Conservation (phyloP, 1,140 invertebrate species). For the Penaeus indicus region DNA sequence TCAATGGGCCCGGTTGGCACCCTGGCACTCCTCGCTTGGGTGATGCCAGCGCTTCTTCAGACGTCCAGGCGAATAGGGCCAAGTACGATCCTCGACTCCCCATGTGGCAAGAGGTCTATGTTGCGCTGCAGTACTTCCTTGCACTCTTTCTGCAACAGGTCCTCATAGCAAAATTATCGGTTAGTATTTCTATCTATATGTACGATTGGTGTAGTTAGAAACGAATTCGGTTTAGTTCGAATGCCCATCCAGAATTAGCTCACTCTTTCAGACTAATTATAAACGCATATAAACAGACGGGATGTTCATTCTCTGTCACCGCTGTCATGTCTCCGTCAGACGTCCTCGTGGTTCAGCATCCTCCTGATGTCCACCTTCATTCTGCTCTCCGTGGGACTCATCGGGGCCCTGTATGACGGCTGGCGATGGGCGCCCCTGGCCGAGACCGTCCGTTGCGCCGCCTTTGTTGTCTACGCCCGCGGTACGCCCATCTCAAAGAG, state of each 20-base stretch:
- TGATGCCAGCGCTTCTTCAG: slow-evolving; percentile 69
- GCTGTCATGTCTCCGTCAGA: slow-evolving; percentile 7
- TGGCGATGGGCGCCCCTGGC: slow-evolving; percentile 57
- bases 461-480: slow-evolving; percentile 52
- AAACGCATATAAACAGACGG: no score
- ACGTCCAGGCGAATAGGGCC: slow-evolving; percentile 66
- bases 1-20: slow-evolving; percentile 64
- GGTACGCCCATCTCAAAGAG: neutral
- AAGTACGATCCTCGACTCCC: slow-evolving; percentile 81
- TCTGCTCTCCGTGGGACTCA: slow-evolving; percentile 30
- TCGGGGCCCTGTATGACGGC: slow-evolving; percentile 58
- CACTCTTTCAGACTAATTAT: no score
- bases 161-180: slow-evolving; percentile 31
- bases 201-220: neutral
- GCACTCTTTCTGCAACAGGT: slow-evolving; percentile 70
- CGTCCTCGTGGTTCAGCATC: slow-evolving; percentile 10
- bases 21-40: slow-evolving; percentile 70
- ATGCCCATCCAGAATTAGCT: no score
- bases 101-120: slow-evolving; percentile 79
- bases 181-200: neutral
- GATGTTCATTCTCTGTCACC: no score
- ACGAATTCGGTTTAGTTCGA: no score
- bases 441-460: slow-evolving; percentile 45
- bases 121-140: slow-evolving; percentile 79
- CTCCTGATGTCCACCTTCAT: slow-evolving; percentile 39